Base-by-base conservation (phyloP, 1,140 invertebrate species). In the Drosophila athabasca region DNA sequence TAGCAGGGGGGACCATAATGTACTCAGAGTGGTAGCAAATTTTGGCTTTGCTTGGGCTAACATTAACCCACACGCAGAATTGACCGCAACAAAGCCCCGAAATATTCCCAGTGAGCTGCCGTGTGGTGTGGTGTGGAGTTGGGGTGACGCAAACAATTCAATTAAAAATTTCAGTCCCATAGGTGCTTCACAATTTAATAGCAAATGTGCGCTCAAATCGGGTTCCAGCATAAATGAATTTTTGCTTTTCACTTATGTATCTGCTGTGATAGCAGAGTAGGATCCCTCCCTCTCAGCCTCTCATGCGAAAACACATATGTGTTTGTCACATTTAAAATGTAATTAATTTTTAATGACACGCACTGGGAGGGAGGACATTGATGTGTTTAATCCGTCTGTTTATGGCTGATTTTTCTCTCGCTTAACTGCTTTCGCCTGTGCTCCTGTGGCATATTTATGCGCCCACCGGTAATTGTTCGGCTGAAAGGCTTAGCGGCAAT, bases 271-370 rank as follows among this genome's bases (percentile, higher is more conserved):
- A 55, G 43, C 43, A 57, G 60, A 59, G 24, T 55, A 51, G 24
- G 60, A 15, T 43, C 43, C 59, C 48, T 46, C 35, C 31, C 41
- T 39, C 11, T 9, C 31, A 35, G 11, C 2, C 31, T 19, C 17
- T 19, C 17, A 19, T 26, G 7, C 45, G 51, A 54, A 24, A 75
- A 76, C 54, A 39, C 35, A 39, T 45, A 69, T 69, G 62, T 71
- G 31, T 58, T 72, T 66, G 75, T 55, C 31, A 43, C 61, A 76
- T 80, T 80, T 72, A 80, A 80, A 81, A 54, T 81, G 78, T 76
- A 80, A 80, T 80, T 80, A 80, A 80, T 81, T 80, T 80, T 80
- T 76, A 80, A 80, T 81, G 69, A 51, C 67, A 35, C 52, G 54
- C 57, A 51, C 48, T 19, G 19, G 17, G 15, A 39, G 35, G 11